phyloP scores from a whole-genome alignment of 2,113 vertebrate species.

The Notothenia coriiceps region DNA sequence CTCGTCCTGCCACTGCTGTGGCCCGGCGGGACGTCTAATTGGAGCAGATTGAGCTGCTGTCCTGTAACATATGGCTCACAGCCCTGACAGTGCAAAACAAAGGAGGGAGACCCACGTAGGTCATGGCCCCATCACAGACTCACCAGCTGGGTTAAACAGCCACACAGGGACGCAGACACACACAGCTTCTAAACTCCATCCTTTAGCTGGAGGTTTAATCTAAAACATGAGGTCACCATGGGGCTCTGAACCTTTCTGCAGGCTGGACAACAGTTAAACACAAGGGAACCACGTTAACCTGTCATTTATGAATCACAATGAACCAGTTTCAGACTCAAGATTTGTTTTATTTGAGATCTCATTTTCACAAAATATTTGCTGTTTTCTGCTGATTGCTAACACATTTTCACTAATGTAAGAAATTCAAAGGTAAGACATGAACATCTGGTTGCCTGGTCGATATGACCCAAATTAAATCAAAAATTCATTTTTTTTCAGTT shows the following conservation, averaged over 20 bases:
- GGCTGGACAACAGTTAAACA: background rate
- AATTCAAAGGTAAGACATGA: background rate
- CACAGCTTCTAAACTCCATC: background rate
- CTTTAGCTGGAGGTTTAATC: slow-evolving; percentile 14
- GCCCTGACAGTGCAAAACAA: slow-evolving; percentile 65
- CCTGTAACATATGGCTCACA: slow-evolving; percentile 76
- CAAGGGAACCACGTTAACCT: background rate
- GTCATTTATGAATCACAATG: background rate
- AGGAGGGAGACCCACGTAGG: slow-evolving; percentile 52
- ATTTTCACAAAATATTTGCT: background rate
- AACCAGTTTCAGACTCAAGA: background rate
- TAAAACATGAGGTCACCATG: slow-evolving; percentile 8
- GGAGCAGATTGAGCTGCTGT: slow-evolving; percentile 75
- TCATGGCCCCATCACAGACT: slow-evolving; percentile 53
- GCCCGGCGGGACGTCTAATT: slow-evolving; percentile 73
- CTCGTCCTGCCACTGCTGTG: slow-evolving; percentile 40
- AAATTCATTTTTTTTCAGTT: too few species aligned
- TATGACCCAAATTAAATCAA: background rate
- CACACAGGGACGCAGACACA: too few species aligned
- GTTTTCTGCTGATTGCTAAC: background rate
- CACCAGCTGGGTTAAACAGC: slow-evolving; percentile 61
- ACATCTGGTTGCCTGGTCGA: background rate
- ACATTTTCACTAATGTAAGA: background rate
- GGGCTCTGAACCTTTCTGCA: background rate
- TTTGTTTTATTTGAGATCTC: background rate